phyloP scores from a whole-genome alignment of 2,888 invertebrate genomes.

The Julus scandinavius region DNA sequence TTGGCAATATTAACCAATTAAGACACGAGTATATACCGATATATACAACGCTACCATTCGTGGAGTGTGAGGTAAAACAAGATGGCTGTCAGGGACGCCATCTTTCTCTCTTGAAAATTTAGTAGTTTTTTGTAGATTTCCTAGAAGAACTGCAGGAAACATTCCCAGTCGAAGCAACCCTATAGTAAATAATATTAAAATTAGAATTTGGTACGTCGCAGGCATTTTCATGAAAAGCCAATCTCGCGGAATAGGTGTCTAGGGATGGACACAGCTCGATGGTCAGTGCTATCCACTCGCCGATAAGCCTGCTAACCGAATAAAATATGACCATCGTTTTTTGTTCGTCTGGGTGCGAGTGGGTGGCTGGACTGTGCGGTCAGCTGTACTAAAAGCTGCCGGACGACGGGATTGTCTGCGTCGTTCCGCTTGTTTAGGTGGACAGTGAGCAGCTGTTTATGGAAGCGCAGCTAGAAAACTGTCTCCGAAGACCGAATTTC shows the following conservation, averaged over 20 bases:
- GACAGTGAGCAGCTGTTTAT: conserved; percentile 46
- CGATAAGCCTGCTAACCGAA: not conserved
- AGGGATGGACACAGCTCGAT: not conserved
- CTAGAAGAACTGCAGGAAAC: not conserved
- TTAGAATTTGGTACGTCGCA: not conserved
- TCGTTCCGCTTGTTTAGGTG: not conserved
- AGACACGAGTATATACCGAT: no score
- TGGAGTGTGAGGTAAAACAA: not conserved
- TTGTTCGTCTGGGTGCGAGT: conserved; percentile 33
- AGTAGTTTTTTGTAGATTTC: not conserved
- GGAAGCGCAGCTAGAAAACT: conserved; percentile 41
- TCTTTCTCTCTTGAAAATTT: not conserved
- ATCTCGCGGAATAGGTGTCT: conserved; percentile 5
- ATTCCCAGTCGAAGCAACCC: not conserved
- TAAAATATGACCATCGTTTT: not conserved
- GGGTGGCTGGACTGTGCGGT: conserved; percentile 29
- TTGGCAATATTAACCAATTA: no score
- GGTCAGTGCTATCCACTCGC: not conserved
- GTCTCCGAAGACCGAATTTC: conserved; percentile 37
- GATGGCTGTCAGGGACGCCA: not conserved
- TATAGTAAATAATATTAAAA: not conserved
- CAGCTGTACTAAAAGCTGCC: not conserved
- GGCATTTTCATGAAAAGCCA: conserved; percentile 40
- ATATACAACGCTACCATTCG: not conserved
- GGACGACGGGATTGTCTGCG: conserved; percentile 36